These are phyloP conservation scores for Rhodinocichla rosea DNA, from an alignment of 2,113 vertebrate genomes.

Conservation along the genomic window DNA sequence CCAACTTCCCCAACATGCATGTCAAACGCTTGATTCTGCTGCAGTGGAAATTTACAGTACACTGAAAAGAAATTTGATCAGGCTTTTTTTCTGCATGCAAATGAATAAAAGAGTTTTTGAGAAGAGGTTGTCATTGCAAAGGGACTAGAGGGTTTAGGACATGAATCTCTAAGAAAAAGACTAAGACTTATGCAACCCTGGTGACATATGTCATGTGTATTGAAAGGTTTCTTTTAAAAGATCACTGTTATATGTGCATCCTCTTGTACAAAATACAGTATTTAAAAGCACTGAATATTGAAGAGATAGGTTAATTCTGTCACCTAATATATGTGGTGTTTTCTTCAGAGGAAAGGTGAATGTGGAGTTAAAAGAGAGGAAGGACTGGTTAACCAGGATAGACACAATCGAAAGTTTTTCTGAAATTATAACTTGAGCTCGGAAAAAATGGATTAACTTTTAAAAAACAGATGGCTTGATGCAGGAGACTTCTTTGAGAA, in stretches of 20 bases:
- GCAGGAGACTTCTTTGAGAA: background rate
- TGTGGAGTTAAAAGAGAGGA: background rate
- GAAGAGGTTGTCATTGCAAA: background rate
- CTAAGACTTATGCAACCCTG: background rate
- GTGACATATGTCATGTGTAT: no score
- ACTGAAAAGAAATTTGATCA: background rate
- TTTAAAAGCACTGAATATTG: background rate
- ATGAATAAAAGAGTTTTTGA: background rate
- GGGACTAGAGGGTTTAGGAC: background rate
- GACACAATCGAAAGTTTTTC: background rate
- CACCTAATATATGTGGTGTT: background rate
- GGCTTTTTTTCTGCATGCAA: background rate
- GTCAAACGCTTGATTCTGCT: background rate
- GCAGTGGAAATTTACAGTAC: background rate
- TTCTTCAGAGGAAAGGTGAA: background rate
- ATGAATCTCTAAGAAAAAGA: background rate
- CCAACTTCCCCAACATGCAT: background rate
- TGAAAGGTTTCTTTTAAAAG: background rate
- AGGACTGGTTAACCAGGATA: background rate
- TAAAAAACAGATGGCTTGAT: background rate
- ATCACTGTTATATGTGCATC: background rate
- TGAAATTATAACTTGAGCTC: background rate
- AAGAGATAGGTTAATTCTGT: background rate
- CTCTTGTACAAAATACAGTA: background rate
- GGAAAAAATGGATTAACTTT: background rate